Percentiles rank a stretch among this genome's conserved stretches.
Conservation (phyloP, 2,888 invertebrate genomes). For the Tipula lateralis region DNA sequence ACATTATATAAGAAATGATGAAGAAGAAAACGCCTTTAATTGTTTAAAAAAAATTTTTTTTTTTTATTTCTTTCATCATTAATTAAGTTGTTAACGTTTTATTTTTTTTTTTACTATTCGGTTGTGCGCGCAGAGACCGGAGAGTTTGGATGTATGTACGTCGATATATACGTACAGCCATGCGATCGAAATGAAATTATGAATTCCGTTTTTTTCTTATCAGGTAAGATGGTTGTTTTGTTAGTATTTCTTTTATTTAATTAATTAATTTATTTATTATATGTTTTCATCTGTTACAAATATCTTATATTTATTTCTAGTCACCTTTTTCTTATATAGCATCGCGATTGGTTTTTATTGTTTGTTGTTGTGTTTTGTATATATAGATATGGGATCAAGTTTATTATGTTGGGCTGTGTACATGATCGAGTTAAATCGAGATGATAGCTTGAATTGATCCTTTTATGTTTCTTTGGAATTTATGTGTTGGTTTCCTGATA, state of each 20-base stretch:
- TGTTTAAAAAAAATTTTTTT: background rate
- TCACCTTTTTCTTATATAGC: background rate
- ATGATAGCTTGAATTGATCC: too few species aligned
- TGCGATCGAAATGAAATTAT: background rate
- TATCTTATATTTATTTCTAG: background rate
- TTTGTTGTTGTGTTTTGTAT: background rate
- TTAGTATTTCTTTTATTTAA: background rate
- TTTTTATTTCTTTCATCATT: slow-evolving; percentile 1
- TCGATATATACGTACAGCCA: background rate
- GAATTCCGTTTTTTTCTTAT: background rate
- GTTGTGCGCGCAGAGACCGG: background rate
- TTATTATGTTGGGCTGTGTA: background rate
- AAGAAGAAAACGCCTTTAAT: slow-evolving; percentile 24
- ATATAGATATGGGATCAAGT: background rate
- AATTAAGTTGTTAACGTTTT: slow-evolving; percentile 14
- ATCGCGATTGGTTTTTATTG: background rate
- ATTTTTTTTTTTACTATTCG: background rate
- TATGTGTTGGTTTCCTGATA: too few species aligned
- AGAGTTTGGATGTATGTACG: background rate
- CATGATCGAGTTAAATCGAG: too few species aligned
- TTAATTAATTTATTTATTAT: background rate
- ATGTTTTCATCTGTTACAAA: background rate
- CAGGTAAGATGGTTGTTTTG: background rate
- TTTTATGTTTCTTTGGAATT: too few species aligned
- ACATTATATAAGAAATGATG: background rate